Evolutionary conservation across 2,113 vertebrate genomes (phyloP), one percentile per base, ranked within the genome.

Genomic region (Macrotus californicus): DNA sequence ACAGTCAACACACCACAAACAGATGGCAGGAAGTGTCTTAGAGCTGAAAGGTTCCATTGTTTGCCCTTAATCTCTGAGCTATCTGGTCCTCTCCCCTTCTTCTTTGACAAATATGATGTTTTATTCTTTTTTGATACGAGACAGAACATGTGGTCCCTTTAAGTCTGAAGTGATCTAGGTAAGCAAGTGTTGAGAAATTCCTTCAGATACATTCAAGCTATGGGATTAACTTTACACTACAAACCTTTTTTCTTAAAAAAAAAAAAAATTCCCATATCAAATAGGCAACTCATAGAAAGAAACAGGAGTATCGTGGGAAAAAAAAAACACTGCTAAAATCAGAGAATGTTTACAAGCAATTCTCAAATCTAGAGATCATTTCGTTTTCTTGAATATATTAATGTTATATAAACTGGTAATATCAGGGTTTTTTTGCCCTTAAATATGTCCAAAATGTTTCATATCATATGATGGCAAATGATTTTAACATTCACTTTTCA

Each of bases 401-500:
- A 97, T 61, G 95, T 97, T 96, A 98, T 96, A 98, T 98, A 95
- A 97, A 97, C 94, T 73, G 39, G 81, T 59, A 97, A 92, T 94
- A 96, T 86, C 39, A 85, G 39, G 54, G n/a, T n/a, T 67, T 70
- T 80, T 97, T 91, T 91, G 90, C 87, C 41, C 91, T 96, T 93
- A 97, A 46, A 96, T 96, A 83, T 98, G 94, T 91, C 89, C 69
- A 94, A 87, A 89, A 94, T 92, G 56, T 56, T 95, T 94, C 91
- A 96, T 98, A 93, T 97, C 94, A 98, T 97, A 70, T 97, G 94
- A 92, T 97, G 92, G 96, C 96, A 98, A 98, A 98, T 97, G 97
- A 98, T 98, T 98, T 98, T 98, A 98, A 97, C 97, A 98, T 97
- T 98, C 97, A 73, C 94, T 98, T 98, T 98, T 97, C 92, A 98